These are phyloP conservation scores for Autographa pulchrina DNA, from an alignment of 2,888 invertebrate genomes.

Conservation along the genomic window DNA sequence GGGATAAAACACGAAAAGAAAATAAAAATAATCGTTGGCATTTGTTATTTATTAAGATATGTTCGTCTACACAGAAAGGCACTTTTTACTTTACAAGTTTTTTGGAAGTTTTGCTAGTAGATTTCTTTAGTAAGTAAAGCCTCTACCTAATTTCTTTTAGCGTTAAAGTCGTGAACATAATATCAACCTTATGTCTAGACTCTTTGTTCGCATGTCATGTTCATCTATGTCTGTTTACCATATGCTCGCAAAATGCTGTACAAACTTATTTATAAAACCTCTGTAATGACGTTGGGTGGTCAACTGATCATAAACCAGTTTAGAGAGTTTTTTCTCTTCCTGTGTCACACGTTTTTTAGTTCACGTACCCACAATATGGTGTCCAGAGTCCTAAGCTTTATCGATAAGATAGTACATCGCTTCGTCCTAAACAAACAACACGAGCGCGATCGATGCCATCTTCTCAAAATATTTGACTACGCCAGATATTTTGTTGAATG, in stretches of 20 bases:
- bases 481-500: not conserved
- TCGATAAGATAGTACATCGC: constrained; percentile 26
- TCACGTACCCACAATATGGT: constrained; percentile 7
- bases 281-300: constrained; percentile 33
- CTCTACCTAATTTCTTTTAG: no score
- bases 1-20: no score
- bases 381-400: constrained; percentile 25
- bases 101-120: no score
- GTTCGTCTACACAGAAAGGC: no score
- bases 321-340: constrained; percentile 32
- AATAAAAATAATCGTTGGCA: no score
- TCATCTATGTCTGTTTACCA: not conserved
- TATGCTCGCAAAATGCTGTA: not conserved
- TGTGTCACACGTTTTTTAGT: constrained; percentile 28
- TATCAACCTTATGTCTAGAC: no score
- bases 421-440: constrained; percentile 41
- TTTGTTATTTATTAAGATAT: no score
- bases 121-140: no score
- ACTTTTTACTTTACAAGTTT: no score
- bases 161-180: no score
- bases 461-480: constrained; percentile 10
- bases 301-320: constrained; percentile 11
- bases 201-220: not conserved
- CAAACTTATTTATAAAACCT: not conserved
- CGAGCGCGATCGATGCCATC: constrained; percentile 12